These are phyloP conservation scores for Melanotaenia maccullochi DNA, from an alignment of 2,797 vertebrate species.

Conservation along the genomic window DNA sequence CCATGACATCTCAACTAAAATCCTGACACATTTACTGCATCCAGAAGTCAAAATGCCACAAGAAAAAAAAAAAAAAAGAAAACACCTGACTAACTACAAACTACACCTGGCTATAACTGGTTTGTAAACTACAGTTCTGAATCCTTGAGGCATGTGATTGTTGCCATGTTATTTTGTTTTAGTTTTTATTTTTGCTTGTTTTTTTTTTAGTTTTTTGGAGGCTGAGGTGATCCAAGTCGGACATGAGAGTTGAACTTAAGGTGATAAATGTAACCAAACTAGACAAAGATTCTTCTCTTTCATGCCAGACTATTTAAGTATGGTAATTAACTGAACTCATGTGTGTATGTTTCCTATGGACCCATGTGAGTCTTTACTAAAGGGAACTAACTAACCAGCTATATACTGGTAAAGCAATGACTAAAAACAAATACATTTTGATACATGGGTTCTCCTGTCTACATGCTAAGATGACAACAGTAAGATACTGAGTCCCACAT, in stretches of 20 bases:
- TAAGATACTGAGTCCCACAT: neutral
- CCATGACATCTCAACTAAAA: constrained; percentile 15
- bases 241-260: neutral
- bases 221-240: neutral
- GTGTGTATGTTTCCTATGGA: neutral
- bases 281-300: neutral
- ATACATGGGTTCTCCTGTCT: neutral
- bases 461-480: neutral
- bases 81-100: neutral
- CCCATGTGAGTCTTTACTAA: too few species aligned
- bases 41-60: neutral
- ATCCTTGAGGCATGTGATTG: neutral
- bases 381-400: too few species aligned
- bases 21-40: neutral
- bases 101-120: neutral
- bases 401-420: neutral
- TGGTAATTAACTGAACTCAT: neutral
- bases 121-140: neutral
- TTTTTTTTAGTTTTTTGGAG: neutral
- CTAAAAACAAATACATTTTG: neutral
- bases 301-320: neutral
- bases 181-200: too few species aligned
- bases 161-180: neutral
- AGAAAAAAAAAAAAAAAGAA: neutral
- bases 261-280: neutral